A percentile compares a stretch with the other conserved stretches of the same genome.
Evolutionary conservation across 2,888 invertebrate species (phyloP).

Genomic region (Reticulitermes lucifugus): DNA sequence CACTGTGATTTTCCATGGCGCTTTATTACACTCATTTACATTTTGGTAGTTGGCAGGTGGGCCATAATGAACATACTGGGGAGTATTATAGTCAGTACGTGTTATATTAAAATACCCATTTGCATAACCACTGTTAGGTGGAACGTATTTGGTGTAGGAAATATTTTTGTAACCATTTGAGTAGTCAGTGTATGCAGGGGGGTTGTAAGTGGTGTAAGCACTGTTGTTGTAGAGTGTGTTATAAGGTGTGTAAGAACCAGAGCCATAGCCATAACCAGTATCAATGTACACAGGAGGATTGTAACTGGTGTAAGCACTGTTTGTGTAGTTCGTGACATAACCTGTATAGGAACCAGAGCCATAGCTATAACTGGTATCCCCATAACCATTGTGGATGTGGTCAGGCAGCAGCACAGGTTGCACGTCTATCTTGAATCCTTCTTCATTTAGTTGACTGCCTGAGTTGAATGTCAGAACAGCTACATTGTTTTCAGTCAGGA

Average conservation of each 20-base stretch:
- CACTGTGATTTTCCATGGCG: slow-evolving; percentile 8
- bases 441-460: background rate
- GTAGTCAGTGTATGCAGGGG: background rate
- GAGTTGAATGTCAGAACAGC: slow-evolving; percentile 25
- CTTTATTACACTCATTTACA: slow-evolving; percentile 16
- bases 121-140: background rate
- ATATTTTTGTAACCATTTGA: background rate
- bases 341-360: background rate
- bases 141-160: slow-evolving; percentile 11
- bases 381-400: background rate
- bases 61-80: background rate
- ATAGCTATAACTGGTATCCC: background rate
- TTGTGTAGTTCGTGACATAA: background rate
- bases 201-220: background rate
- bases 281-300: background rate
- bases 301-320: background rate
- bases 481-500: slow-evolving; percentile 12
- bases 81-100: background rate
- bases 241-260: background rate
- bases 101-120: too few relatives aligned
- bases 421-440: background rate
- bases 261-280: background rate
- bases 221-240: too few relatives aligned
- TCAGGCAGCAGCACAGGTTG: background rate
- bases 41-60: background rate